Evolutionary conservation across 2,113 vertebrate genomes (phyloP), one percentile per base, ranked within the genome.

Genomic region (Propithecus coquereli): DNA sequence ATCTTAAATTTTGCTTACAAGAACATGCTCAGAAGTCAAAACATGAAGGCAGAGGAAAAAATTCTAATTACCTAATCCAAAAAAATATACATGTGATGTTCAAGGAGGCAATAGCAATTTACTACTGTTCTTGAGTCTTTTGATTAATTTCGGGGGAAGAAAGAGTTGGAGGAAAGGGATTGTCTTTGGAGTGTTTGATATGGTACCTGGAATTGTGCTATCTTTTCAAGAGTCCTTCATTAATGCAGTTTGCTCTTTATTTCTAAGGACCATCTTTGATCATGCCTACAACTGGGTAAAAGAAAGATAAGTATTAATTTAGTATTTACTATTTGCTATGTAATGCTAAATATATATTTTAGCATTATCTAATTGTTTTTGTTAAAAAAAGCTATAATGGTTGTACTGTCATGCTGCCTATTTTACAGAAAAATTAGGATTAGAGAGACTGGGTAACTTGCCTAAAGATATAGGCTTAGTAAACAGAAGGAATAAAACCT

Each of bases 21-120:
- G 45, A 32, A 84, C 32, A 32, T 13, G 3, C n/a, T 96, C n/a
- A 96, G 32, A 93, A 81, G 61, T 89, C 50, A 91, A 96, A 95
- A 84, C 18, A 85, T n/a, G 10, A 71, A 80, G 12, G 20, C 6
- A 91, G 37, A 0, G 1, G 11, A 17, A 25, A 94, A 73, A 73
- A 68, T 70, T 93, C 25, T 87, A 4, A 74, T 73, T 52, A 81
- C 50, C 73, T 82, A 59, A 87, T 61, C 12, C 8, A 27, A 91
- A 79, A 77, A 59, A 45, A n/a, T 20, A 45, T 14, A 32, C 43
- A 8, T 81, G 2, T 50, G 9, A 40, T 74, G 0, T 94, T 94
- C n/a, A 91, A 32, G 20, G 70, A 66, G 27, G 34, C 80, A 80
- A 52, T 52, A 50, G 25, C 23, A 73, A 0, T 37, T 87, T 57